Conservation (phyloP, 1,140 invertebrate genomes). For the Doryteuthis pealeii region DNA sequence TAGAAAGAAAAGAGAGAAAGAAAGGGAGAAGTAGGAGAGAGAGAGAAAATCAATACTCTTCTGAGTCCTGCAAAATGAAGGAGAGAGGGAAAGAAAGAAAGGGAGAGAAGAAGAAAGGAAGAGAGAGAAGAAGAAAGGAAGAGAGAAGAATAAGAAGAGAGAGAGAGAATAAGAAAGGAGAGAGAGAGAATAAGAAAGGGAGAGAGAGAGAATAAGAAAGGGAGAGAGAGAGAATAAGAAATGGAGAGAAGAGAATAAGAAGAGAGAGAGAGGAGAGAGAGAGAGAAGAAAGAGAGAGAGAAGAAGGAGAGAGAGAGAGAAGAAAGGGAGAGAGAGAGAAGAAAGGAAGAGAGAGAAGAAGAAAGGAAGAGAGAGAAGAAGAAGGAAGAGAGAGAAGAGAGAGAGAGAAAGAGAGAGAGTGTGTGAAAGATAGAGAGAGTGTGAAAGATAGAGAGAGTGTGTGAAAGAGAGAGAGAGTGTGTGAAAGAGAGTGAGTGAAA, state of each 20-base stretch:
- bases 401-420: slow-evolving; percentile 10
- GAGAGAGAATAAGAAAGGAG: too few relatives aligned
- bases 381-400: slow-evolving; percentile 9
- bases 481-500: too few relatives aligned
- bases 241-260: not conserved
- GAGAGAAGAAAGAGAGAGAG: slow-evolving; percentile 5
- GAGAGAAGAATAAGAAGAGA: too few relatives aligned
- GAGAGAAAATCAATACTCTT: too few relatives aligned
- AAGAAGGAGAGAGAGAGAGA: slow-evolving; percentile 19
- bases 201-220: not conserved
- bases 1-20: too few relatives aligned
- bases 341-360: slow-evolving; percentile 8
- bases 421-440: not conserved
- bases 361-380: not conserved
- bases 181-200: too few relatives aligned
- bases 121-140: too few relatives aligned
- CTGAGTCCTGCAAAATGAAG: too few relatives aligned
- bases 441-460: slow-evolving; percentile 3
- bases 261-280: slow-evolving; percentile 5
- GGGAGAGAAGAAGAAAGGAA: too few relatives aligned
- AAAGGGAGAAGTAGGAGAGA: too few relatives aligned
- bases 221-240: not conserved
- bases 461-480: too few relatives aligned
- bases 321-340: not conserved
- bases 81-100: too few relatives aligned